A percentile compares a stretch with the other conserved stretches of the same genome.
Conservation (phyloP, 1,140 invertebrate species). For the Heliconius hermathena region DNA sequence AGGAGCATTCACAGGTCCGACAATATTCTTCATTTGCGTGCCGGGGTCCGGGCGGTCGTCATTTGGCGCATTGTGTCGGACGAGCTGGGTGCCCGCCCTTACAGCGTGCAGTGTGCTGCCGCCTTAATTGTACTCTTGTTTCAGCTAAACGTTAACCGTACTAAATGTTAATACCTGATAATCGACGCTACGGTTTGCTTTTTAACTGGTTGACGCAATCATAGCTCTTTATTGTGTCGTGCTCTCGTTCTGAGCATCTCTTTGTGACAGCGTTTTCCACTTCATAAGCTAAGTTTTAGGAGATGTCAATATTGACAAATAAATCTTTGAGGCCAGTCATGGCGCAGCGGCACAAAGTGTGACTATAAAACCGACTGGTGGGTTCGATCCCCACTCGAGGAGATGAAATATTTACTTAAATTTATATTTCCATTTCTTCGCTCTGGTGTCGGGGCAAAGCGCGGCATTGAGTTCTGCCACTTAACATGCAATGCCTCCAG, state of each 20-base stretch:
- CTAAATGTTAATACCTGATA: conserved; percentile 26
- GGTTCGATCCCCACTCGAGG: no score
- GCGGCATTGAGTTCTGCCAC: no score
- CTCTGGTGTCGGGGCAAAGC: no score
- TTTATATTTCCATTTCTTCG: no score
- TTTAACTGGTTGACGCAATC: neutral
- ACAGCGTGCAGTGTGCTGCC: conserved; percentile 62
- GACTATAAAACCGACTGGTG: no score
- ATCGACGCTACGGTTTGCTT: conserved; percentile 19
- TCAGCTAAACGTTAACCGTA: conserved; percentile 31
- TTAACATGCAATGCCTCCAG: no score
- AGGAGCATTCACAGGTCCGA: conserved; percentile 76
- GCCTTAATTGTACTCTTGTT: conserved; percentile 79
- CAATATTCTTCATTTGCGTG: conserved; percentile 81
- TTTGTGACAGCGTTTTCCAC: neutral
- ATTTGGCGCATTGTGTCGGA: conserved; percentile 74
- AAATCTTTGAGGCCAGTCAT: no score
- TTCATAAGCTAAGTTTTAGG: neutral
- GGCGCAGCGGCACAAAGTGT: no score
- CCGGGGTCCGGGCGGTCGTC: conserved; percentile 56
- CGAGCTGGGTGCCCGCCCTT: conserved; percentile 54
- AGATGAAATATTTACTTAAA: no score
- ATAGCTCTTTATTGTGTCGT: neutral
- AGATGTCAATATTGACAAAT: neutral
- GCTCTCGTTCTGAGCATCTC: neutral